These are phyloP conservation scores for Andricus curvator DNA, from an alignment of 2,888 invertebrate genomes.

Conservation along the genomic window DNA sequence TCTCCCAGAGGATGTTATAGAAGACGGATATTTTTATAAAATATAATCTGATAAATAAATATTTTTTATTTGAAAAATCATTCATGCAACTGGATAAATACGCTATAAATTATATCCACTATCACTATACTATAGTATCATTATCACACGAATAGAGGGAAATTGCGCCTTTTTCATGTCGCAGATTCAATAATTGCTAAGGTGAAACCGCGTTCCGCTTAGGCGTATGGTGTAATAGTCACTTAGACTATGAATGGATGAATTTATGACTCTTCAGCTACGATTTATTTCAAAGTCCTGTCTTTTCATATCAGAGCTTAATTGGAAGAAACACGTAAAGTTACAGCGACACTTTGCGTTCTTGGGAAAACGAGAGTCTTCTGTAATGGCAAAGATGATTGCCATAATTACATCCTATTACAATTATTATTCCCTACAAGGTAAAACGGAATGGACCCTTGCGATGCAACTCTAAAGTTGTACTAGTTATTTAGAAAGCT, in stretches of 20 bases:
- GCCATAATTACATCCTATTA: constrained; percentile 8
- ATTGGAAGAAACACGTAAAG: constrained; percentile 12
- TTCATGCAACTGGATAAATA: neutral
- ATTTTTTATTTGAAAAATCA: neutral
- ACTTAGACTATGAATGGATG: constrained; percentile 1
- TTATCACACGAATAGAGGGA: neutral
- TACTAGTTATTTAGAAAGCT: neutral
- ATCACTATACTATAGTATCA: neutral
- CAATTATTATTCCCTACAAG: neutral
- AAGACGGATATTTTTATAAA: neutral
- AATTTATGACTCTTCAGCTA: constrained; percentile 4
- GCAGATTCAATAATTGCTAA: neutral
- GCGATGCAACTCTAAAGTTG: neutral
- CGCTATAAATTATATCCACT: neutral
- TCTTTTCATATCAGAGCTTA: constrained; percentile 4
- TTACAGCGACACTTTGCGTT: neutral
- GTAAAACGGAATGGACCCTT: neutral
- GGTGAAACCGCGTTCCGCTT: constrained; percentile 8
- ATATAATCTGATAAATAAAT: neutral
- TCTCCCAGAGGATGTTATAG: no score
- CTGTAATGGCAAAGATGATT: neutral
- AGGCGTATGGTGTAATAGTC: neutral
- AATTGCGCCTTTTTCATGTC: neutral
- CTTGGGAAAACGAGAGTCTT: neutral
- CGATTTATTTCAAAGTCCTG: constrained; percentile 12